These are phyloP conservation scores for Sebastes matsubarae DNA, from an alignment of 2,797 vertebrate genomes.

Conservation along the genomic window DNA sequence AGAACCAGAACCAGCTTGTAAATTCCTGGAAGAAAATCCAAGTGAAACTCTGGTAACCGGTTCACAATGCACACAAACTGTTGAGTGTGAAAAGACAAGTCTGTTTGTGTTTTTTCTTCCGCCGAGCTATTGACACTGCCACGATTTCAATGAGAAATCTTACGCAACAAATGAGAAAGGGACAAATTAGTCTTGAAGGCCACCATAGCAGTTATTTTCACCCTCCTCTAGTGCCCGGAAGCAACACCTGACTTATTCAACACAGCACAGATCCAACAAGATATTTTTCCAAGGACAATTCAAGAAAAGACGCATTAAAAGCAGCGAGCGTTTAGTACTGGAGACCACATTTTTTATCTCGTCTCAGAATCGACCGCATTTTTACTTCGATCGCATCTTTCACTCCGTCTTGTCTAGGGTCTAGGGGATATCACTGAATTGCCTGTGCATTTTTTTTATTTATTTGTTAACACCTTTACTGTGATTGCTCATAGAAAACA, in stretches of 20 bases:
- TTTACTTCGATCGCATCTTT: not conserved
- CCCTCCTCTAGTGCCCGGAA: not conserved
- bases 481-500: not conserved
- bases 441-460: not conserved
- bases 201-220: not conserved
- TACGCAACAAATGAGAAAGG: not conserved
- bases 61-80: constrained; percentile 20
- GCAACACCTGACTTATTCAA: not conserved
- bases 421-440: not conserved
- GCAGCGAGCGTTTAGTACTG: not conserved
- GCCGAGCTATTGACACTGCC: not conserved
- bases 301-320: not conserved
- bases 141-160: not conserved
- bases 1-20: constrained; percentile 74
- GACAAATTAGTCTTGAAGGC: not conserved
- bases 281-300: not conserved
- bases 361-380: not conserved
- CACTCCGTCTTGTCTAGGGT: no score
- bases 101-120: not conserved
- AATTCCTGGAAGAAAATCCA: constrained; percentile 65
- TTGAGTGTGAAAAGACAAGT: not conserved
- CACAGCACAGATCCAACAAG: not conserved
- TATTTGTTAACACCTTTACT: not conserved
- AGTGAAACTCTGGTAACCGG: constrained; percentile 60
- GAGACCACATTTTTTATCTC: no score